These are phyloP conservation scores for Trichechus manatus DNA, from an alignment of 2,113 vertebrate genomes.

Conservation along the genomic window DNA sequence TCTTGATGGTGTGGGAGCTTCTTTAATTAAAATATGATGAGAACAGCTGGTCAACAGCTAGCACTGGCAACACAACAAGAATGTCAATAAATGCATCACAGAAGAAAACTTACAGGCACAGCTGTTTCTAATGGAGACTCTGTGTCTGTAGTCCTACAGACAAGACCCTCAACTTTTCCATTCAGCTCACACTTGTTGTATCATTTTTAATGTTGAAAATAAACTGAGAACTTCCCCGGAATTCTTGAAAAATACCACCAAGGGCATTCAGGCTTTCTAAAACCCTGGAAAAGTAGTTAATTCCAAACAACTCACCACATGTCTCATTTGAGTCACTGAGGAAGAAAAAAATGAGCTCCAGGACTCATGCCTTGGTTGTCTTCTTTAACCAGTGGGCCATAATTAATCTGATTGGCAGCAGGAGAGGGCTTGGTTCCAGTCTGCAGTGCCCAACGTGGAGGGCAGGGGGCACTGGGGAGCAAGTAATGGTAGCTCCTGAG, in stretches of 20 bases:
- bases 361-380: neutral
- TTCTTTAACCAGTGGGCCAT: neutral
- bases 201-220: conserved; percentile 74
- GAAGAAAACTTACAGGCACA: conserved; percentile 70
- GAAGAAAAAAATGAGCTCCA: neutral
- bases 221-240: conserved; percentile 40
- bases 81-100: conserved; percentile 66
- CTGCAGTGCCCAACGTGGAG: neutral
- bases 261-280: conserved; percentile 46
- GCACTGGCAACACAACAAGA: conserved; percentile 73
- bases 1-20: conserved; percentile 50
- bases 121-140: conserved; percentile 79
- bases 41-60: conserved; percentile 77
- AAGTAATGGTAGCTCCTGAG: neutral
- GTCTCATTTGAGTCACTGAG: conserved; percentile 60
- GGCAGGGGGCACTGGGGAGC: conserved; percentile 21
- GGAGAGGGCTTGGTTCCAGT: neutral
- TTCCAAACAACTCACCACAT: conserved; percentile 52
- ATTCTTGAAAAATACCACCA: conserved; percentile 67
- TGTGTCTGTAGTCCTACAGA: conserved; percentile 38
- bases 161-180: conserved; percentile 75
- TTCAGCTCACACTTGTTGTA: conserved; percentile 67
- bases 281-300: conserved; percentile 65
- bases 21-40: conserved; percentile 78
- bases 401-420: neutral